A percentile compares a stretch with the other conserved stretches of the same genome.
phyloP scores from a whole-genome alignment of 37 sponge, comb jelly and placozoan genomes.

The Aphrocallistes beatrix region DNA sequence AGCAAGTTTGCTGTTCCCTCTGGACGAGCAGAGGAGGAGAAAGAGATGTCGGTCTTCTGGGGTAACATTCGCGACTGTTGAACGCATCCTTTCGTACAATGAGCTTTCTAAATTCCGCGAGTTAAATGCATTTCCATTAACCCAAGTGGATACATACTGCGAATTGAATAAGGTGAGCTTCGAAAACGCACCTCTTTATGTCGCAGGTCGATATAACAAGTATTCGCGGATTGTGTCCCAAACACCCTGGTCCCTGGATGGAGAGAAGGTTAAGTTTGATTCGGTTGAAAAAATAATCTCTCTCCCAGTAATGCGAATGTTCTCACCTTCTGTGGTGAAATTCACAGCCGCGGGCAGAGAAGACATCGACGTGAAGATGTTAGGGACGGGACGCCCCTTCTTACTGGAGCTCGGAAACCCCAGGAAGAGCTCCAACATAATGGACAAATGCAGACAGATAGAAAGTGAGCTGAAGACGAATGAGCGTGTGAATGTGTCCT shows the following conservation, averaged over 20 bases:
- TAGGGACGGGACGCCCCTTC: constrained; percentile 83
- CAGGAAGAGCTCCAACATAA: background rate
- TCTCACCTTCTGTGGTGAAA: constrained; percentile 15
- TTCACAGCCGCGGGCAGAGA: constrained; percentile 89
- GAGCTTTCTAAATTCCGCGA: background rate
- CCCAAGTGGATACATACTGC: background rate
- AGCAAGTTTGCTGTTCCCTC: background rate
- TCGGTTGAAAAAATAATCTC: constrained; percentile 72
- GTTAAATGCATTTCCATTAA: background rate
- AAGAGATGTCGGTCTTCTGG: background rate
- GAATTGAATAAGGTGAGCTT: background rate
- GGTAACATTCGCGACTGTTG: background rate
- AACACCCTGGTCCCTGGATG: constrained; percentile 90
- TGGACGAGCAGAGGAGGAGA: background rate
- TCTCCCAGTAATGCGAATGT: background rate
- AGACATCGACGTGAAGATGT: constrained; percentile 95
- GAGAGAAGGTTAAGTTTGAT: constrained; percentile 48
- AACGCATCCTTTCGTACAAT: background rate
- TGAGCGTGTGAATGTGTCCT: constrained; percentile 29
- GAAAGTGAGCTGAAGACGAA: constrained; percentile 37
- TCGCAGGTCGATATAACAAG: constrained; percentile 87
- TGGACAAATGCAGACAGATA: constrained; percentile 20
- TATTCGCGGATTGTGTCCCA: constrained; percentile 71
- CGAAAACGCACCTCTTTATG: constrained; percentile 28
- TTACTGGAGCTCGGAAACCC: constrained; percentile 66